Base-by-base conservation (phyloP, 2,888 invertebrate genomes). In the Polyploca ridens region DNA sequence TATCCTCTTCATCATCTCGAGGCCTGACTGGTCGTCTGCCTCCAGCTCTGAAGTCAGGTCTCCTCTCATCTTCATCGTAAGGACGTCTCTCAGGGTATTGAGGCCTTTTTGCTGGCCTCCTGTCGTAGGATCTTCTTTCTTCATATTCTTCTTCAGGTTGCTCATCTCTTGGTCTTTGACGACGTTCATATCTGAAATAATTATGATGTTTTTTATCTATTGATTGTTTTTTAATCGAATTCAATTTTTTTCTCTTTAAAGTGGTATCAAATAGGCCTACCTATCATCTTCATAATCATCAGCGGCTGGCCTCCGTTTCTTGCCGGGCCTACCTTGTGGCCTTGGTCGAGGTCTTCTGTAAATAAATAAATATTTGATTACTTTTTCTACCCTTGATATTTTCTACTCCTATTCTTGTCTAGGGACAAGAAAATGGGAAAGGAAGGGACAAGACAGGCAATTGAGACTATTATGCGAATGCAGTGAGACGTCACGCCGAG, bases 201-300 rank as follows among this genome's bases (percentile, higher is more conserved):
- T 49, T 44, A 46, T 10, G 13, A 64, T 46, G 3, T 46, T 46
- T 5, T n/a, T 14, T 5, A 2, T 46, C 13, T 8, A 2, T 41
- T 38, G 27, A 27, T 27, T 27, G 27, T 27, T 1, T 27, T 27
- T 27, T 27, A 27, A 1, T 27, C 27, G 27, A 27, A 27, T 27
- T 27, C 27, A 1, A 27, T 27, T 27, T 27, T 27, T 27, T 27
- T 27, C 27, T 27, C 27, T 27, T 8, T 35, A 7, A 8, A 35
- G 35, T 6, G 8, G 35, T 7, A 8, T 11, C 3, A 44, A 14
- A 44, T 49, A 33, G 61, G 57, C 67, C 68, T 87, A 95, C 83
- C 95, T 94, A 14, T 96, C 95, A 64, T 95, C 95, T 67, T 96
- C 96, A 63, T 95, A 95, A 49, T 96, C 96, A 62, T 96, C 96